Evolutionary conservation across 2,113 vertebrate species (phyloP), one percentile per base, ranked within the genome.

Genomic region (Symphodus melops): DNA sequence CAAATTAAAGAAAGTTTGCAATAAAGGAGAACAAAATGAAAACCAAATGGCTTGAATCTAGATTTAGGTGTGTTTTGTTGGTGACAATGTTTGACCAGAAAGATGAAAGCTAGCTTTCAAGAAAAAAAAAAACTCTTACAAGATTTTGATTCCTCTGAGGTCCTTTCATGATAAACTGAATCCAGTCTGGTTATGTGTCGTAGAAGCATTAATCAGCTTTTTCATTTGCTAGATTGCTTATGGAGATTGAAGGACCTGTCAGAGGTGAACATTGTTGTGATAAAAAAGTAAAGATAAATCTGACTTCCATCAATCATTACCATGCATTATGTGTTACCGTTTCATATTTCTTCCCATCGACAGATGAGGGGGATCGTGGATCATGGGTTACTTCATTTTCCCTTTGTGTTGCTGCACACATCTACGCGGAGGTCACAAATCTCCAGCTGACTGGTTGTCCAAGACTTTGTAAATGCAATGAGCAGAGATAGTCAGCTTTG

Each of bases 171-270:
- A 28, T 65, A 36, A 58, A 73, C 63, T 73, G 4, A 76, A 72
- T 70, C 72, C 13, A 1, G 33, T 55, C 51, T 60, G 39, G 56
- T 63, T 8, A 36, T 20, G n/a, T 69, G 48, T 64, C 71, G 36
- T 8, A 19, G 56, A 59, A 16, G 36, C 44, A 62, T 77, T 59
- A 55, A 84, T 89, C 73, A 57, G 4, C 25, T 16, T 84, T 81
- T 83, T 77, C 58, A 88, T 85, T 84, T 79, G 33, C 49, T 48
- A 68, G 61, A 81, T 88, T 81, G 81, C 77, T 48, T 25, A 1
- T 7, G 46, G 54, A 61, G 79, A 79, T 70, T 82, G 54, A 76
- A 63, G 17, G 56, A 12, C 49, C 49, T 75, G 75, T 82, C 82
- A 56, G 46, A 17, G n/a, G 16, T 33, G 21, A 42, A 58, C 51